Evolutionary conservation across 2,113 vertebrate species (phyloP), one percentile per base, ranked within the genome.

Genomic region (Syrmaticus mikado): DNA sequence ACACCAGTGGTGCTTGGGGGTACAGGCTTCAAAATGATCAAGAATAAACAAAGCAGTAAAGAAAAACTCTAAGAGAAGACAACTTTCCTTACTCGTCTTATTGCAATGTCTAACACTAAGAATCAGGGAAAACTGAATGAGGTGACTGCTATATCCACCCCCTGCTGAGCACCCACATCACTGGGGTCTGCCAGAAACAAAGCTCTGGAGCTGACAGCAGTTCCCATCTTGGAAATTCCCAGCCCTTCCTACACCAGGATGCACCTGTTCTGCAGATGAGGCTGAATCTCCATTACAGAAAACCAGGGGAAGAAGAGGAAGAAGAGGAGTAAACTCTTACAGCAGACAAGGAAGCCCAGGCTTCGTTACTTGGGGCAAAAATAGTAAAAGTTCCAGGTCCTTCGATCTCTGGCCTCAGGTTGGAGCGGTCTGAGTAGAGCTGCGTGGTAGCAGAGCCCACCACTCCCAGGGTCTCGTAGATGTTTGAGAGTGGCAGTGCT

Each of bases 311-410:
- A 62, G 43, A 83, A 25, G 13, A 90, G 32, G 50, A 92, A 81
- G 43, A 95, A 78, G 40, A 57, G 21, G 45, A 58, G 41, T 36
- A 34, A 6, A 53, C 83, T 97, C 99, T 98, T 96, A 99, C 99
- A 28, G 97, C 97, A 46, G 99, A 96, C 90, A 99, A 95, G 25
- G 98, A 97, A 0, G 98, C 96, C 99, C 99, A 99, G 89, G 99
- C 99, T 82, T 99, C 98, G 5, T 99, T 99, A 96, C 99, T 99
- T 5, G 99, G 99, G 77, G 99, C 98, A 15, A 99, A 99, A 97
- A 99, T 99, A 20, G 99, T 99, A 90, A 99, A 99, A 90, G 98
- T 99, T 73, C 99, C 99, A 0, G 99, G 99, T 10, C 99, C 99
- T 89, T 99, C 99, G 0, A 99, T 98, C 96, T 99, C 99, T 4